Conservation (phyloP, 2,888 invertebrate species). For the Fragum fragum region DNA sequence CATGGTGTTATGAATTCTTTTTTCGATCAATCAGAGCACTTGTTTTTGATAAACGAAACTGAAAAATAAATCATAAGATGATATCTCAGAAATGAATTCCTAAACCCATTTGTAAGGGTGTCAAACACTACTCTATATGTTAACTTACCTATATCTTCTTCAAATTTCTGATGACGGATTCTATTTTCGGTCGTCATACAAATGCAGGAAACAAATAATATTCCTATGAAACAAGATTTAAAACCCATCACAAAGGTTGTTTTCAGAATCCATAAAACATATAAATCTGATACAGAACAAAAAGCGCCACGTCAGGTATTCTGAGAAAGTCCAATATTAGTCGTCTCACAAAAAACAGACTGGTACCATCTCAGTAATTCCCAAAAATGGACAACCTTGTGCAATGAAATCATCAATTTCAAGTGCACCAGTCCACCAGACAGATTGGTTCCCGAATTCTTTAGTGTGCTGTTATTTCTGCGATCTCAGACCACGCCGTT, state of each 20-base stretch:
- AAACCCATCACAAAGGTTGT: neutral
- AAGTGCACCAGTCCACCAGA: slow-evolving; percentile 18
- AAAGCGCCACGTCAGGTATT: neutral
- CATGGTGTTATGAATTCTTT: too few species aligned
- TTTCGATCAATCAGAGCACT: too few species aligned
- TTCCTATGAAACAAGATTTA: slow-evolving; percentile 10
- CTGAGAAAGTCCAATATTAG: neutral
- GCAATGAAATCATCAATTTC: slow-evolving; percentile 21
- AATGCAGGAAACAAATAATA: slow-evolving; percentile 11
- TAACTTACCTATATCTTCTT: slow-evolving; percentile 17
- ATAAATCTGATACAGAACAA: neutral
- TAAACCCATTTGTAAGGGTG: too few species aligned
- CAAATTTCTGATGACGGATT: slow-evolving; percentile 23
- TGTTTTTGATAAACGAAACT: too few species aligned
- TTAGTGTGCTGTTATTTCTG: slow-evolving; percentile 12
- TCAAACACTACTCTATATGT: too few species aligned
- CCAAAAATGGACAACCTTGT: neutral
- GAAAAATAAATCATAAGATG: too few species aligned
- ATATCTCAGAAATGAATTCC: too few species aligned
- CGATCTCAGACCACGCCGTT: slow-evolving; percentile 24
- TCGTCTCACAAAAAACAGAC: slow-evolving; percentile 5
- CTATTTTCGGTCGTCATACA: slow-evolving; percentile 6
- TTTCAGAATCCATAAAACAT: neutral
- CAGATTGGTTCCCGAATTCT: slow-evolving; percentile 12
- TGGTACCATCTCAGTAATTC: slow-evolving; percentile 1